Evolutionary conservation across 2,797 vertebrate genomes (phyloP).

Genomic region (Poliocrania exsul): DNA sequence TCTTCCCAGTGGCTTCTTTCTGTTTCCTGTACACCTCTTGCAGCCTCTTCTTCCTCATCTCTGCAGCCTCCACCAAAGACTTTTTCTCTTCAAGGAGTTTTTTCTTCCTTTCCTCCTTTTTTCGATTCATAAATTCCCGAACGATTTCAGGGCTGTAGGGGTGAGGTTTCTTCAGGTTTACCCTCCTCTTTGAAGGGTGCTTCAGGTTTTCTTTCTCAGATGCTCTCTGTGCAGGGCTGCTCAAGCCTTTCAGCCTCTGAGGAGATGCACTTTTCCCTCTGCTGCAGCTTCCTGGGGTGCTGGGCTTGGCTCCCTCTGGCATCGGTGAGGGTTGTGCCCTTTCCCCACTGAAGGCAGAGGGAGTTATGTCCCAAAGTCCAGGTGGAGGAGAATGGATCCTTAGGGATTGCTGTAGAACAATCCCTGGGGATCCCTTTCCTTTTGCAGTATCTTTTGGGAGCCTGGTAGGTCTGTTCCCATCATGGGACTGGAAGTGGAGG

Average conservation of each 20-base stretch:
- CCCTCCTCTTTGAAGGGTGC: background rate
- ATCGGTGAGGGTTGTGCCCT: background rate
- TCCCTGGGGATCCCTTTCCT: background rate
- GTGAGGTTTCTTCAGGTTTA: background rate
- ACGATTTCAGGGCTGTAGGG: constrained; percentile 49
- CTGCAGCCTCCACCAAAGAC: background rate
- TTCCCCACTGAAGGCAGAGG: background rate
- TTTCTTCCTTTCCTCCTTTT: constrained; percentile 52
- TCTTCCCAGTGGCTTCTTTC: constrained; percentile 62
- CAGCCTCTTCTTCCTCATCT: constrained; percentile 61
- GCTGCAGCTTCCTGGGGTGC: background rate
- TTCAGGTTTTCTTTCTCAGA: constrained; percentile 17
- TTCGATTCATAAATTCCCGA: constrained; percentile 65
- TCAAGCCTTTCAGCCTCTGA: background rate
- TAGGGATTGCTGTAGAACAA: background rate
- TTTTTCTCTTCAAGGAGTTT: constrained; percentile 49
- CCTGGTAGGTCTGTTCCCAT: accelerated
- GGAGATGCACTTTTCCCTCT: background rate
- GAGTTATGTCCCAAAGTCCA: background rate
- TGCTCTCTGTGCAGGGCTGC: background rate
- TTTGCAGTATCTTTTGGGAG: background rate
- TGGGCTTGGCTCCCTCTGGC: background rate
- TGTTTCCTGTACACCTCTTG: constrained; percentile 75
- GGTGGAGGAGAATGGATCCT: background rate
- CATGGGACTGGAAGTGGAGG: background rate